Evolutionary conservation across 2,888 invertebrate species (phyloP), one percentile per base, ranked within the genome.

Genomic region (Tortricodes alternella): DNA sequence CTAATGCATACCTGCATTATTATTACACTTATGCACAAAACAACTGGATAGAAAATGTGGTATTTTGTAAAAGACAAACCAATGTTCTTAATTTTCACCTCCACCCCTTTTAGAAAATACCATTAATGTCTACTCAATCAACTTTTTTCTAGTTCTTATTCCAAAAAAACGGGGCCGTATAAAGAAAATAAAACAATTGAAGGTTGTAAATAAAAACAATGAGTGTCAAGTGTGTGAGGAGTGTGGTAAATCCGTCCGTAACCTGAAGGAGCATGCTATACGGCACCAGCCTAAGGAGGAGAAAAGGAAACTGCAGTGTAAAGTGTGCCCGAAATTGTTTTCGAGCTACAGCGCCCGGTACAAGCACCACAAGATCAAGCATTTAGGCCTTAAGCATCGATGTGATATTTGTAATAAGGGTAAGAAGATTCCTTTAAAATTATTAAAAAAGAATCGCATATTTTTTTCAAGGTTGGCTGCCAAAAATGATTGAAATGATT

Each of bases 391-490:
- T 0, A 87, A 78, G 59, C 62, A 78, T n/a, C 68, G 73, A 39
- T 91, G 91, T 66, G 64, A 74, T 15, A 68, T 84, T 38, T 91
- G 91, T 71, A 68, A 78, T 53, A 89, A 87, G 74, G 71, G 90
- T 90, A 61, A 67, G 75, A 52, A 8, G 15, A 11, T 32, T 11
- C 2, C 5, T 13, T 49, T 49, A 19, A 13, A n/a, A 21, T 2
- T 21, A 44, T 24, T 2, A n/a, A n/a, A n/a, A n/a, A n/a, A n/a
- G n/a, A n/a, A n/a, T n/a, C n/a, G n/a, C n/a, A 18, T 18, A 9
- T 8, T 16, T 35, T 0, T 13, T 13, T 13, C 34, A 34, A 21
- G 6, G 21, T 6, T 21, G 21, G 6, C 3, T 21, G 3, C 6
- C 21, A 21, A 32, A 32, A 3, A 32, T n/a, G 29, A n/a, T 29